Evolutionary conservation across 2,797 vertebrate genomes (phyloP).

Genomic region (Leuciscus waleckii): DNA sequence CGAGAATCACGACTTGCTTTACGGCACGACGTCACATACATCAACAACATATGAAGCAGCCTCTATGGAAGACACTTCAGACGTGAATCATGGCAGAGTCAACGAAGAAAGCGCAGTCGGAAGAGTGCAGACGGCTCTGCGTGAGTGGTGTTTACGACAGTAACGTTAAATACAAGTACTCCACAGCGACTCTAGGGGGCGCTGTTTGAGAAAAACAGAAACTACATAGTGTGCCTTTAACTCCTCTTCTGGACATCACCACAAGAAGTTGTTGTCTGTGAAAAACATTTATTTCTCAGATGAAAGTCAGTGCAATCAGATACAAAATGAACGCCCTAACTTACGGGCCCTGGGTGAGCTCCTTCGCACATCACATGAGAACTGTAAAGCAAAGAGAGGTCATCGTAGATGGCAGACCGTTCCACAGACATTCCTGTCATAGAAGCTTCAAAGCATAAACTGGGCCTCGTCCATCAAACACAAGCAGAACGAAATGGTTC

Average conservation of each 20-base stretch:
- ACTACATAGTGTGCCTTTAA: background rate
- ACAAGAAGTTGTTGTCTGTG: constrained; percentile 15
- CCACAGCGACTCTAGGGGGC: too few species aligned
- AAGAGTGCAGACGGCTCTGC: too few species aligned
- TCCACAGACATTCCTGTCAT: constrained; percentile 61
- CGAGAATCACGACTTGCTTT: too few species aligned
- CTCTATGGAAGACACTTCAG: too few species aligned
- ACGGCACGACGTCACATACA: too few species aligned
- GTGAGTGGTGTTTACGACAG: too few species aligned
- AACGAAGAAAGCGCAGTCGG: too few species aligned
- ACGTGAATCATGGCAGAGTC: too few species aligned
- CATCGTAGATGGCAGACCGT: constrained; percentile 12
- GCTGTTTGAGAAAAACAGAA: too few species aligned
- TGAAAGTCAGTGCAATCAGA: constrained; percentile 30
- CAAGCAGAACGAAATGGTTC: background rate
- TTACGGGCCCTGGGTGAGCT: constrained; percentile 7
- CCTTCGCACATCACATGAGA: constrained; percentile 46
- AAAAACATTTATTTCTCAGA: constrained; percentile 57
- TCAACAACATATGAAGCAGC: too few species aligned
- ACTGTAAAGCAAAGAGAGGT: constrained; percentile 25
- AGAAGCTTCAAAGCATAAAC: constrained; percentile 42
- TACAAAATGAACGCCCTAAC: constrained; percentile 44
- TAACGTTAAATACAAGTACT: too few species aligned
- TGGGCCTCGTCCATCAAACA: background rate
- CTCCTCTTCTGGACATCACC: constrained; percentile 1